Evolutionary conservation across 2,113 vertebrate genomes (phyloP).

Genomic region (Brachionichthys hirsutus): DNA sequence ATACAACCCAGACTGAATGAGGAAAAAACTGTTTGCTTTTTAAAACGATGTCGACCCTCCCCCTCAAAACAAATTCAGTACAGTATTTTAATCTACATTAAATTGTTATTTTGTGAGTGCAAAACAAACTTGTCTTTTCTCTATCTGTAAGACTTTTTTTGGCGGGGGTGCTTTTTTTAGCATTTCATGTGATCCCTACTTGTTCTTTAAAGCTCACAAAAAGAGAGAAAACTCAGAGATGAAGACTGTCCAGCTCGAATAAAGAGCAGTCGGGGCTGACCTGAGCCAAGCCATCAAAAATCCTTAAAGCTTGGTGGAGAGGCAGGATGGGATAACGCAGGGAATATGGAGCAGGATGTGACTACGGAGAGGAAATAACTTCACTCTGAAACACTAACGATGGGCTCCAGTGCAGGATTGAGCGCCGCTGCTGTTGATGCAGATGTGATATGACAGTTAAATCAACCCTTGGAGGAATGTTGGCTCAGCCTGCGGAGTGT

Average conservation of each 20-base stretch:
- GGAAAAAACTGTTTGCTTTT: slow-evolving; percentile 6
- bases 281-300: slow-evolving; percentile 26
- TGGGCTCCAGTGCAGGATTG: slow-evolving; percentile 47
- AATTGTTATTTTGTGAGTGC: slow-evolving; percentile 12
- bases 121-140: not conserved
- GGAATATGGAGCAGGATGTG: slow-evolving; percentile 41
- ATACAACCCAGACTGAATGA: not conserved
- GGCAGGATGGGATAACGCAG: slow-evolving; percentile 31
- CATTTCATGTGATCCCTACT: slow-evolving; percentile 2
- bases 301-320: slow-evolving; percentile 23
- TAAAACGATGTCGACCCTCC: not conserved
- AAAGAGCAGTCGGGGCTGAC: slow-evolving; percentile 26
- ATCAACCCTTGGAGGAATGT: slow-evolving; percentile 36
- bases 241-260: slow-evolving; percentile 8
- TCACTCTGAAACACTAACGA: slow-evolving; percentile 63
- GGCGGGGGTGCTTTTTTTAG: slow-evolving; percentile 1
- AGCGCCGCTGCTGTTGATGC: slow-evolving; percentile 45
- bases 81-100: not conserved
- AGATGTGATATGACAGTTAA: slow-evolving; percentile 61
- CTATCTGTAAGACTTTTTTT: not conserved
- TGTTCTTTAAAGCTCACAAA: slow-evolving; percentile 22
- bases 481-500: slow-evolving; percentile 15
- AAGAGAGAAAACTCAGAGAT: not conserved
- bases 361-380: slow-evolving; percentile 53
- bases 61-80: not conserved